A percentile compares a stretch with the other conserved stretches of the same genome.
Conservation (phyloP, 1,140 invertebrate species). For the Zophobas morio region DNA sequence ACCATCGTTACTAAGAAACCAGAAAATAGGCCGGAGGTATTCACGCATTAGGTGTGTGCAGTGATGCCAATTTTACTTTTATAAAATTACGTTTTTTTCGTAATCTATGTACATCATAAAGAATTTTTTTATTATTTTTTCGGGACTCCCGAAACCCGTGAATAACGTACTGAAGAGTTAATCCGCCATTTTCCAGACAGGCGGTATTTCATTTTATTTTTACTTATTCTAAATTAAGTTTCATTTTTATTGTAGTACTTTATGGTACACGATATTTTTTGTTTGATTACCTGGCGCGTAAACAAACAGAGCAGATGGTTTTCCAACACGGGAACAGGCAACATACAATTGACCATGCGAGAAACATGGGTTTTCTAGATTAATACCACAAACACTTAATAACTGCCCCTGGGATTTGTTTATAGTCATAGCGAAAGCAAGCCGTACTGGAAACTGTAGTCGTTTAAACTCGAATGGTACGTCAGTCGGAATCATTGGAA, state of each 20-base stretch:
- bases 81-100: no score
- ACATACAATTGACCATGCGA: slow-evolving; percentile 64
- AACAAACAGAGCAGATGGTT: slow-evolving; percentile 64
- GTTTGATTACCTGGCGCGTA: slow-evolving; percentile 55
- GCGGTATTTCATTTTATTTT: no score
- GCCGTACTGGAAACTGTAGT: slow-evolving; percentile 67
- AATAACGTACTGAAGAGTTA: no score
- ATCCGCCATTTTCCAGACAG: no score
- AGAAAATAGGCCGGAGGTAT: no score
- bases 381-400: slow-evolving; percentile 55
- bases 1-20: no score
- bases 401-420: slow-evolving; percentile 63
- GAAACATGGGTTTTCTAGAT: slow-evolving; percentile 66
- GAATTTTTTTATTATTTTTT: no score
- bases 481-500: slow-evolving; percentile 66
- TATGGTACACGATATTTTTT: slow-evolving; percentile 45
- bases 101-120: no score
- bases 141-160: no score
- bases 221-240: no score
- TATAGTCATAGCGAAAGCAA: slow-evolving; percentile 64
- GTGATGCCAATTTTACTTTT: no score
- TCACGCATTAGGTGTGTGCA: no score
- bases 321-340: slow-evolving; percentile 58
- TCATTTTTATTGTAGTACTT: slow-evolving; percentile 25
- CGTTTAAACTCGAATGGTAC: slow-evolving; percentile 66